Evolutionary conservation across 2,888 invertebrate genomes (phyloP).

Genomic region (Holacanthella duospinosa): DNA sequence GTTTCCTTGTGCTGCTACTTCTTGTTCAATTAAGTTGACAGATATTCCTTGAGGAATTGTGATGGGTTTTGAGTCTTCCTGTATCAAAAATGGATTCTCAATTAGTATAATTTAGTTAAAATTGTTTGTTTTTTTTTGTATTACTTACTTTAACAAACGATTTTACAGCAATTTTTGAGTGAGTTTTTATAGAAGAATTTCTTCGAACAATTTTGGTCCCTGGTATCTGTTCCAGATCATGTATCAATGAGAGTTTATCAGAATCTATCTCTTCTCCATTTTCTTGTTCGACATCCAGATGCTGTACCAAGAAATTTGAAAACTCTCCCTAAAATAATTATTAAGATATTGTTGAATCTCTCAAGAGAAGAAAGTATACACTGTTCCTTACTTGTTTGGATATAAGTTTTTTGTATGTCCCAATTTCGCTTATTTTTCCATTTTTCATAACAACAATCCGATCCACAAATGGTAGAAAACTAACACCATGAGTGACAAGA

Average conservation of each 20-base stretch:
- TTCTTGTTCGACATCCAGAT: conserved; percentile 16
- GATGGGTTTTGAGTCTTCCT: background rate
- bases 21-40: background rate
- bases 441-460: conserved; percentile 78
- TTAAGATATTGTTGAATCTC: no score
- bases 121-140: background rate
- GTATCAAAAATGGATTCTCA: background rate
- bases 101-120: background rate
- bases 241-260: conserved; percentile 1
- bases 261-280: conserved; percentile 7
- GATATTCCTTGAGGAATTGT: background rate
- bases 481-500: conserved; percentile 89
- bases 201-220: background rate
- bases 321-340: conserved; percentile 25
- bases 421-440: conserved; percentile 77
- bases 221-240: background rate
- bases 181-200: background rate
- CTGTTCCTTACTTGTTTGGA: conserved; percentile 65
- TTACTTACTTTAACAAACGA: no score
- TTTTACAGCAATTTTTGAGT: no score
- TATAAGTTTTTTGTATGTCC: conserved; percentile 79
- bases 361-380: no score
- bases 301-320: conserved; percentile 28
- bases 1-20: background rate
- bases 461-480: conserved; percentile 81